A percentile compares a stretch with the other conserved stretches of the same genome.
Evolutionary conservation across 2,797 vertebrate genomes (phyloP).

Genomic region (Luscinia megarhynchos): DNA sequence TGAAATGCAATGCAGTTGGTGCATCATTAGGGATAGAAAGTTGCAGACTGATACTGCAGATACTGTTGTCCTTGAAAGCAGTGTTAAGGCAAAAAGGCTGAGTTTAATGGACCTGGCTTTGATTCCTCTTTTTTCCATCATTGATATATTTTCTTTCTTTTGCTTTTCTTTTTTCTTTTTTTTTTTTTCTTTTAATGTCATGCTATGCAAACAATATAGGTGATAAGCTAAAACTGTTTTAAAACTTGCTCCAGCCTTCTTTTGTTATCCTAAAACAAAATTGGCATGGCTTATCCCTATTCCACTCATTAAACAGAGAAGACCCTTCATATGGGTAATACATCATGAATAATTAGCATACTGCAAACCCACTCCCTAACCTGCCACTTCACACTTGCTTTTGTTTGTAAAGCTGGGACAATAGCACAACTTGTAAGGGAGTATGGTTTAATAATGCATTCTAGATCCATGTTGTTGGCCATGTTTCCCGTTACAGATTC

Average conservation of each 20-base stretch:
- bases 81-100: neutral
- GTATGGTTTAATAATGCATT: constrained; percentile 11
- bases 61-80: neutral
- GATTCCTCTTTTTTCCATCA: neutral
- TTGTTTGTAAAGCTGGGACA: neutral
- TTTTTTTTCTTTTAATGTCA: neutral
- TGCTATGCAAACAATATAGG: neutral
- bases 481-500: neutral
- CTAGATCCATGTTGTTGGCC: neutral
- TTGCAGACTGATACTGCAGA: constrained; percentile 10
- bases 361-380: neutral
- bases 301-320: neutral
- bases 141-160: neutral
- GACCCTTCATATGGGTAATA: neutral
- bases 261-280: neutral
- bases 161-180: neutral
- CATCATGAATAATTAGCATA: neutral
- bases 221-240: neutral
- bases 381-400: neutral
- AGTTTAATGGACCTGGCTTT: neutral
- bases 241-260: neutral
- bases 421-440: neutral
- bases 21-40: constrained; percentile 70
- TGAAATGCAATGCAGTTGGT: constrained; percentile 66
- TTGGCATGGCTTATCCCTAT: neutral